Conservation (phyloP, 2,797 vertebrate species). For the Thripadectes ignobilis region DNA sequence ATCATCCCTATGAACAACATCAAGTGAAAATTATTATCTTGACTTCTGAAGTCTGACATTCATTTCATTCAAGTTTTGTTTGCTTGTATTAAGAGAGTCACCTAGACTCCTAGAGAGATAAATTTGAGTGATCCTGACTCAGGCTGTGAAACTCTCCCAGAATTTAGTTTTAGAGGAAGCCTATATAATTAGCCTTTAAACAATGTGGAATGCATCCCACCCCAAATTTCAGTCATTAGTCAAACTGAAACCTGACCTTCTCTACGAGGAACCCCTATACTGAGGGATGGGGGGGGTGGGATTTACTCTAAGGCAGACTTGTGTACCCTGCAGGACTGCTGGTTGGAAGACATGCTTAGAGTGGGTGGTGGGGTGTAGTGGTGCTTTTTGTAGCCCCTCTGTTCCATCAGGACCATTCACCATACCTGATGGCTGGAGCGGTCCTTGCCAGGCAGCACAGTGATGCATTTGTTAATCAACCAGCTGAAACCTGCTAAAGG, state of each 20-base stretch:
- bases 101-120: not conserved
- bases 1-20: not conserved
- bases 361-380: not conserved
- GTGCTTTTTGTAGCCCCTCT: not conserved
- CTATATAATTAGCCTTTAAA: not conserved
- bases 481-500: not conserved
- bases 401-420: not conserved
- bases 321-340: accelerated
- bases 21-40: not conserved
- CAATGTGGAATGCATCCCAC: not conserved
- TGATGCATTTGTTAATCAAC: not conserved
- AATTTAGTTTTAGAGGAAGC: not conserved
- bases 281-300: not conserved
- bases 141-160: not conserved
- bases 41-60: not conserved
- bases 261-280: not conserved
- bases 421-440: not conserved
- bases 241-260: not conserved
- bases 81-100: not conserved
- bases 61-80: not conserved
- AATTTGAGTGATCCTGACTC: not conserved
- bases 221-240: not conserved
- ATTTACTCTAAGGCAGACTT: not conserved
- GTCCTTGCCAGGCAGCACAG: not conserved
- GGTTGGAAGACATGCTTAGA: not conserved